Evolutionary conservation across 1,140 invertebrate species (phyloP).

Genomic region (Sinonovacula constricta): DNA sequence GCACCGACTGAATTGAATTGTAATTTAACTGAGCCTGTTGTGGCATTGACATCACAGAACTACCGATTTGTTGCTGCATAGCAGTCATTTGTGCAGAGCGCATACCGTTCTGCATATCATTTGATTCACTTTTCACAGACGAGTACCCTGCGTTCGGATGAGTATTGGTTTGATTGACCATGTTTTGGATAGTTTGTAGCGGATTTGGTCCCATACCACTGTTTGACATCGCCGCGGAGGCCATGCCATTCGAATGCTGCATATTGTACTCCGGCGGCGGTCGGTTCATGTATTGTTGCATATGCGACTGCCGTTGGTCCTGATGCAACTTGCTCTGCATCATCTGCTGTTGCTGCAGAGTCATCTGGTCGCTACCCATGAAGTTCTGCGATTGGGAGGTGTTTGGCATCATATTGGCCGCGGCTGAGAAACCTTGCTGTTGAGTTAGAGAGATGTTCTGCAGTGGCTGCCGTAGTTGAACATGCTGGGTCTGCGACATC

Average conservation of each 20-base stretch:
- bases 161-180: constrained; percentile 75
- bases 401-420: constrained; percentile 61
- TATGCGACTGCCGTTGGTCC: constrained; percentile 63
- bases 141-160: constrained; percentile 64
- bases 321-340: constrained; percentile 61
- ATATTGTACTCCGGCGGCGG: constrained; percentile 76
- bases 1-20: constrained; percentile 52
- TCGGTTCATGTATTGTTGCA: constrained; percentile 70
- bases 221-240: constrained; percentile 28
- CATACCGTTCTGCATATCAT: constrained; percentile 57
- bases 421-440: constrained; percentile 81
- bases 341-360: constrained; percentile 63
- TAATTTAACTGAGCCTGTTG: constrained; percentile 47
- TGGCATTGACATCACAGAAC: constrained; percentile 45
- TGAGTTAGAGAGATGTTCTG: constrained; percentile 87
- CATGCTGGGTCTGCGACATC: constrained; percentile 91
- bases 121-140: constrained; percentile 65
- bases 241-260: constrained; percentile 55
- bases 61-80: constrained; percentile 51
- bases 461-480: constrained; percentile 86
- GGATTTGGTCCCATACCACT: constrained; percentile 64
- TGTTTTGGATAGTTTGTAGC: constrained; percentile 77
- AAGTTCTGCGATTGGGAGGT: constrained; percentile 55
- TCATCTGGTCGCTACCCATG: constrained; percentile 67
- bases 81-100: constrained; percentile 67